Percentiles rank a stretch among this genome's conserved stretches.
Conservation (phyloP, 2,797 vertebrate species). For the Okamejei kenojei region DNA sequence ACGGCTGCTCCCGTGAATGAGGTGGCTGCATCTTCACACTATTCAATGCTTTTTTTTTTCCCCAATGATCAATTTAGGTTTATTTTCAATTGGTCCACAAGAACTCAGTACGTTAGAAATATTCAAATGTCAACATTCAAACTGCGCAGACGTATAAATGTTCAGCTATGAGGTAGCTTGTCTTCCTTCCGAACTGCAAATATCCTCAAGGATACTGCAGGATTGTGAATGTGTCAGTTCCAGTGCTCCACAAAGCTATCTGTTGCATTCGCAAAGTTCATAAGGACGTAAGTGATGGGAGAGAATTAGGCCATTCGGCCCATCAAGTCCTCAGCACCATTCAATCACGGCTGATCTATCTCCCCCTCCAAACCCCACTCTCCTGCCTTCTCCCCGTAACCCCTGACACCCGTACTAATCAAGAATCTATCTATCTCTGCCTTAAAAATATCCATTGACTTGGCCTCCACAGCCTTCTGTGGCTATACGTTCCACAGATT, state of each 20-base stretch:
- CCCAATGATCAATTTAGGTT: neutral
- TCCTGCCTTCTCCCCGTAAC: too few relatives aligned
- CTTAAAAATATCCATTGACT: too few relatives aligned
- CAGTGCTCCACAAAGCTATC: neutral
- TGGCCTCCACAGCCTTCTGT: too few relatives aligned
- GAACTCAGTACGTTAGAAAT: slow-evolving; percentile 14
- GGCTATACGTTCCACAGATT: too few relatives aligned
- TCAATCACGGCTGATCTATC: too few relatives aligned
- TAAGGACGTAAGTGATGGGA: too few relatives aligned
- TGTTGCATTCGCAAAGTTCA: too few relatives aligned
- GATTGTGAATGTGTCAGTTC: neutral
- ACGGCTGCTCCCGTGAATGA: neutral
- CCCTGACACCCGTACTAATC: too few relatives aligned
- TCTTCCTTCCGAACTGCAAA: neutral
- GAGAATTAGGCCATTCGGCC: neutral
- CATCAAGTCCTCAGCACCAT: neutral
- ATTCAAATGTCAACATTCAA: slow-evolving; percentile 30
- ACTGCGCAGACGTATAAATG: slow-evolving; percentile 25
- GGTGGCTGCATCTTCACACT: too few relatives aligned
- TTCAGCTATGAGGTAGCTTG: neutral
- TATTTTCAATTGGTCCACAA: neutral
- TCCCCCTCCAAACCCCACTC: too few relatives aligned
- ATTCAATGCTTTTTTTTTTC: too few relatives aligned
- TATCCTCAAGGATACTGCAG: neutral
- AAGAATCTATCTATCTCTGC: too few relatives aligned